These are phyloP conservation scores for Galemys pyrenaicus DNA, from an alignment of 2,113 vertebrate species.

Conservation along the genomic window DNA sequence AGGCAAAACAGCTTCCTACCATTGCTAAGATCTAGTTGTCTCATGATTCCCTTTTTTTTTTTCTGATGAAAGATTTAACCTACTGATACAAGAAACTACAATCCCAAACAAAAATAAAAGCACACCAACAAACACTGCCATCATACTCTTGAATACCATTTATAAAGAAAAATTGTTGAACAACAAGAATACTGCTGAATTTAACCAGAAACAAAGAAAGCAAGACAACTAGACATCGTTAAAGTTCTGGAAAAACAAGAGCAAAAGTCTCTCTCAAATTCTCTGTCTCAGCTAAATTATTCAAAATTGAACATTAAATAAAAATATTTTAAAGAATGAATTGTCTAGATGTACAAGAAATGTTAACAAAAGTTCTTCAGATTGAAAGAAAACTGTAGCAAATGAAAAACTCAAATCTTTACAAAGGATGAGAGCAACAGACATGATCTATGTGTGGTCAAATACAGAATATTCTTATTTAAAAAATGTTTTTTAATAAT, in stretches of 20 bases:
- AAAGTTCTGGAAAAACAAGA: neutral
- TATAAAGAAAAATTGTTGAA: conserved; percentile 9
- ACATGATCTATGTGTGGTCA: neutral
- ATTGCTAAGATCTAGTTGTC: neutral
- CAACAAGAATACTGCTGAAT: neutral
- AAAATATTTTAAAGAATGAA: neutral
- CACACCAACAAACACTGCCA: neutral
- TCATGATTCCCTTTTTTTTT: neutral
- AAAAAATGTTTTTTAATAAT: neutral
- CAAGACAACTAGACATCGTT: neutral
- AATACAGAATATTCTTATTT: neutral
- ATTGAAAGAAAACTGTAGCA: neutral
- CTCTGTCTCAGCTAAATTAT: neutral
- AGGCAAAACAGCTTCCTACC: neutral
- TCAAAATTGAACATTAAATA: neutral
- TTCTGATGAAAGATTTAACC: neutral
- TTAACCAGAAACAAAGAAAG: neutral
- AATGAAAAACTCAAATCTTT: neutral
- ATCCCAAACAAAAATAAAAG: neutral
- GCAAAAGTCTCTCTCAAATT: neutral
- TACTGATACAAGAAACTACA: neutral
- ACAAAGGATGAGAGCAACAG: neutral
- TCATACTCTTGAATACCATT: neutral
- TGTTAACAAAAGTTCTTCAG: neutral
- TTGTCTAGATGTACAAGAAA: neutral